Conservation (phyloP, 2,113 vertebrate species). For the Regulus satrapa region DNA sequence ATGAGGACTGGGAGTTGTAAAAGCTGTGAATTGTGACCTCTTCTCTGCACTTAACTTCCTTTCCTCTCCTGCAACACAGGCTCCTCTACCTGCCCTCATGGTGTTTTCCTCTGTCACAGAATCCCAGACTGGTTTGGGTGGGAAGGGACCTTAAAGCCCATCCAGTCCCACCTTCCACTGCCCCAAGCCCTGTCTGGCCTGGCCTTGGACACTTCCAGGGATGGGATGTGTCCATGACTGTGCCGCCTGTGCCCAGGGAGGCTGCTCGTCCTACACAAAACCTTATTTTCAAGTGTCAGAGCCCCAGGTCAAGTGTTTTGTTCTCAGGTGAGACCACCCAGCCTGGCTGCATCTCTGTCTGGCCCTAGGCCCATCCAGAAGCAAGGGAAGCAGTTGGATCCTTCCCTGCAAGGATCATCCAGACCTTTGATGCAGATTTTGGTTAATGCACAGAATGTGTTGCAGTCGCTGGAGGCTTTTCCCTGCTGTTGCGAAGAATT, state of each 20-base stretch:
- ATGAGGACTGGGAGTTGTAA: neutral
- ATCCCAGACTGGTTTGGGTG: neutral
- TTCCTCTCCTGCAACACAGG: neutral
- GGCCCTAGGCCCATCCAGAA: neutral
- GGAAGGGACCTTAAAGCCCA: neutral
- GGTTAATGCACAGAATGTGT: neutral
- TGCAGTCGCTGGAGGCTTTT: neutral
- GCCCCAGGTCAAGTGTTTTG: neutral
- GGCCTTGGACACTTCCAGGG: neutral
- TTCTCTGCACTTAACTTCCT: neutral
- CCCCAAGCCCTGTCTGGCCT: neutral
- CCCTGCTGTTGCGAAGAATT: neutral
- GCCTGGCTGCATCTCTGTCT: neutral
- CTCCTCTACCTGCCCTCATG: neutral
- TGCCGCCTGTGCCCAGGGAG: neutral
- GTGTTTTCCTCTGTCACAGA: neutral
- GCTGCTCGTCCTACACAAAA: neutral
- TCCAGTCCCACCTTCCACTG: accelerated
- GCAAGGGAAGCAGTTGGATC: neutral
- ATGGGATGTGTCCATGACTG: accelerated
- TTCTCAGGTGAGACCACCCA: neutral
- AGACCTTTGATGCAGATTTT: neutral
- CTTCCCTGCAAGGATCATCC: neutral
- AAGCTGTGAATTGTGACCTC: neutral
- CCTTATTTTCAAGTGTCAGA: neutral